Base-by-base conservation (phyloP, 2,113 vertebrate species). In the Ellobius talpinus region DNA sequence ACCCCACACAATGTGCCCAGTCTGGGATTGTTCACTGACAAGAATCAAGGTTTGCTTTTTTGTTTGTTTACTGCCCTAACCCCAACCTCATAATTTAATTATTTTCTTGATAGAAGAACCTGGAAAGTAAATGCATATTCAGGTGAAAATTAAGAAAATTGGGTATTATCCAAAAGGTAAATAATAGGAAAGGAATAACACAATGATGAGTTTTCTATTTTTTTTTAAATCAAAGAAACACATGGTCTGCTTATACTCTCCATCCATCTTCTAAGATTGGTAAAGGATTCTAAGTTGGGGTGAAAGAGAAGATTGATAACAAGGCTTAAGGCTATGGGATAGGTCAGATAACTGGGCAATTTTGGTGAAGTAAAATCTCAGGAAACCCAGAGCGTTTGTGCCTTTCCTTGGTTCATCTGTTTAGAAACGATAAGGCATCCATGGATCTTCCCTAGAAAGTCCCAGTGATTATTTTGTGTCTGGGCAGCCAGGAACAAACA, bases 111-210 rank as follows among this genome's bases (percentile, higher is more conserved):
- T 95, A 58, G 72, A 58, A 36, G 33, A n/a, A 84, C 65, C 63
- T 93, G 55, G 58, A 74, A 95, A 90, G 26, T 33, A 77, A 90
- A 12, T 70, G 21, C 23, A 19, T 73, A 14, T 79, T 39, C 42
- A 79, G 65, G 31, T 91, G 63, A 96, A 97, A 73, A 39, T 81
- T 81, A n/a, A 93, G 50, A 19, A 93, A 95, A 52, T 36, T 94
- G 42, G 90, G 10, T 85, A 92, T 96, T 84, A 45, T 66, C n/a
- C n/a, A n/a, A n/a, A n/a, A n/a, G n/a, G n/a, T n/a, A n/a, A n/a
- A n/a, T n/a, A n/a, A n/a, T n/a, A n/a, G 17, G 33, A 90, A 95
- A 93, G 26, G 87, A 96, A 61, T 52, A 78, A 95, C 21, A 21
- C 0, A 61, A 68, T 76, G 31, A 79, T 39, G 50, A 31, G 24